phyloP scores from a whole-genome alignment of 2,113 vertebrate genomes.

The Anolis carolinensis region DNA sequence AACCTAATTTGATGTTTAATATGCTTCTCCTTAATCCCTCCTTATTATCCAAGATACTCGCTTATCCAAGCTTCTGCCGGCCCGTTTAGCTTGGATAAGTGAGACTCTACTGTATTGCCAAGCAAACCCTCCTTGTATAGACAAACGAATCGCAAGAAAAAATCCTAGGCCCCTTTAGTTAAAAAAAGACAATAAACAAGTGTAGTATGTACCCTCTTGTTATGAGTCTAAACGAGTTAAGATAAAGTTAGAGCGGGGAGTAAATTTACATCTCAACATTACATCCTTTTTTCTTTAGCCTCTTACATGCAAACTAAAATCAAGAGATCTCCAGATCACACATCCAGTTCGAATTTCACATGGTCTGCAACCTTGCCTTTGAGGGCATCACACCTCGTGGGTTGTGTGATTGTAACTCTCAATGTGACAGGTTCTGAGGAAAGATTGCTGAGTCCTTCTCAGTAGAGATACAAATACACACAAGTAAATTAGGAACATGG shows the following conservation, averaged over 20 bases:
- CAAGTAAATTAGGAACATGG: neutral
- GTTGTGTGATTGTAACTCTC: neutral
- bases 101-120: too few relatives aligned
- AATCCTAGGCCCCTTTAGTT: neutral
- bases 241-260: neutral
- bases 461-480: neutral
- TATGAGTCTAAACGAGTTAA: neutral
- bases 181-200: neutral
- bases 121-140: neutral
- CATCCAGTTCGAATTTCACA: conserved; percentile 29
- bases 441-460: neutral
- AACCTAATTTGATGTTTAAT: too few relatives aligned
- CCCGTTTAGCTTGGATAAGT: too few relatives aligned
- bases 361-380: neutral
- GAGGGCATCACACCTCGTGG: neutral
- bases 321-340: conserved; percentile 2
- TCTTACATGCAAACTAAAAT: neutral
- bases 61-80: too few relatives aligned
- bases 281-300: neutral
- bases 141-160: neutral
- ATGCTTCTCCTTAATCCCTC: too few relatives aligned
- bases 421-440: neutral
- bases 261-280: neutral
- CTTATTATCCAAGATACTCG: too few relatives aligned
- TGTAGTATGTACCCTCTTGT: neutral